Percentiles rank a stretch among this genome's conserved stretches.
Conservation (phyloP, 2,888 invertebrate genomes). For the Alviniconcha strummeri region DNA sequence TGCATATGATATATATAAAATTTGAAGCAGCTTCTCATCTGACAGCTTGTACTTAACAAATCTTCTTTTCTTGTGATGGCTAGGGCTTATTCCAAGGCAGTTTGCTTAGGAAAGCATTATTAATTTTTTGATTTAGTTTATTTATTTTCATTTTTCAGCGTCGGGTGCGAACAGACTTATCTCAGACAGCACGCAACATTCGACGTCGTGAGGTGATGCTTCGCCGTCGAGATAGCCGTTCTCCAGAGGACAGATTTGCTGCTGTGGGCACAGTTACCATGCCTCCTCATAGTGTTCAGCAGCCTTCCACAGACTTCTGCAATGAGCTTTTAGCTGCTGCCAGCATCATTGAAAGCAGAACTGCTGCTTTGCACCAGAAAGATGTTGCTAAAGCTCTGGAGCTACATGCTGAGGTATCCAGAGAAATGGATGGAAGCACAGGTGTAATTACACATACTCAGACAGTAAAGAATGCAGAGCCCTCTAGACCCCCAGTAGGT, state of each 20-base stretch:
- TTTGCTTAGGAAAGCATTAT: too few relatives aligned
- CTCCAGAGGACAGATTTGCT: conserved; percentile 27
- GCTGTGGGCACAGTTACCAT: conserved; percentile 31
- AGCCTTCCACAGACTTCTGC: conserved; percentile 34
- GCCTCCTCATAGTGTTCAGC: not conserved
- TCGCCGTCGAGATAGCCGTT: conserved; percentile 11
- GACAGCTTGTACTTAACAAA: too few relatives aligned
- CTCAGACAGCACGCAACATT: conserved; percentile 42
- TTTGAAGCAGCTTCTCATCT: too few relatives aligned
- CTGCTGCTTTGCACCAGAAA: too few relatives aligned
- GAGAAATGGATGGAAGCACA: conserved; percentile 21
- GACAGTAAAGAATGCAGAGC: not conserved
- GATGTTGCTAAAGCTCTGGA: conserved; percentile 5
- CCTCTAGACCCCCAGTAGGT: not conserved
- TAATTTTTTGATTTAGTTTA: not conserved
- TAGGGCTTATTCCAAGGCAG: too few relatives aligned
- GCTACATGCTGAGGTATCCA: conserved; percentile 22
- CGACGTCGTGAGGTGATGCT: conserved; percentile 37
- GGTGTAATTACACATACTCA: conserved; percentile 8
- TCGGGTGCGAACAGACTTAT: conserved; percentile 39
- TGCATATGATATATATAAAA: too few relatives aligned
- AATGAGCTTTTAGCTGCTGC: conserved; percentile 45
- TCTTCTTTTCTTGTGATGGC: too few relatives aligned
- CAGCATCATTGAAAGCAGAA: conserved; percentile 42
- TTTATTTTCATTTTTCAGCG: conserved; percentile 30